Base-by-base conservation (phyloP, 2,797 vertebrate species). In the Lithobates sylvaticus region DNA sequence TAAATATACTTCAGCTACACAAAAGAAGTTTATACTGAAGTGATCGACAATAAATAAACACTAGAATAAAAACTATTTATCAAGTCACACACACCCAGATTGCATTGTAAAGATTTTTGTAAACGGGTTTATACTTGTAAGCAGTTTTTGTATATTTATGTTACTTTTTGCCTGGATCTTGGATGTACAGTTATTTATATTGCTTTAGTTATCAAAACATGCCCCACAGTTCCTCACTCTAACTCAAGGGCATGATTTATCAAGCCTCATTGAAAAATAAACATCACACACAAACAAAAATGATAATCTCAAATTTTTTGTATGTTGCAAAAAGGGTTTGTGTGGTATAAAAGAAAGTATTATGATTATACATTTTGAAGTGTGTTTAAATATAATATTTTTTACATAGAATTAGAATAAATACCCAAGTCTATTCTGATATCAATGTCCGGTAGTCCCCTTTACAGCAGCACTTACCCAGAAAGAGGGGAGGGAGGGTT, bases 181-280 rank as follows among this genome's bases (percentile, higher is more conserved):
- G 50, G 6, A 82, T 65, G 26, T 9, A 73, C 32, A 64, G 54
- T 74, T 76, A 82, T 73, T 82, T 74, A 64, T 82, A 3, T 71
- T 73, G 67, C 70, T 74, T 64, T 44, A 29, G 54, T 64, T 82
- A 73, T 42, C 13, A 65, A 82, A 82, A 82, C 36, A 72, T 72
- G 58, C 70, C 42, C 4, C 1, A 29, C 29, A 36, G 18, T 81
- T 58, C n/a, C 44, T 36, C 68, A 16, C 32, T 71, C 3, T 26
- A 73, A 29, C 15, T 73, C 13, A 23, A 73, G 61, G 39, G 18
- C 72, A 74, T 5, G 3, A 18, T 9, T 42, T 82, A 64, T 39
- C 80, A 47, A 29, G 65, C 4, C 13, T 29, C 27, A 13, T 26
- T 50, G 50, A 26, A 82, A 36, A 42, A 73, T 74, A 74, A 42